Percentiles rank a stretch among this genome's conserved stretches.
These are phyloP conservation scores for Limonius californicus DNA, from an alignment of 1,140 invertebrate genomes.

Conservation along the genomic window DNA sequence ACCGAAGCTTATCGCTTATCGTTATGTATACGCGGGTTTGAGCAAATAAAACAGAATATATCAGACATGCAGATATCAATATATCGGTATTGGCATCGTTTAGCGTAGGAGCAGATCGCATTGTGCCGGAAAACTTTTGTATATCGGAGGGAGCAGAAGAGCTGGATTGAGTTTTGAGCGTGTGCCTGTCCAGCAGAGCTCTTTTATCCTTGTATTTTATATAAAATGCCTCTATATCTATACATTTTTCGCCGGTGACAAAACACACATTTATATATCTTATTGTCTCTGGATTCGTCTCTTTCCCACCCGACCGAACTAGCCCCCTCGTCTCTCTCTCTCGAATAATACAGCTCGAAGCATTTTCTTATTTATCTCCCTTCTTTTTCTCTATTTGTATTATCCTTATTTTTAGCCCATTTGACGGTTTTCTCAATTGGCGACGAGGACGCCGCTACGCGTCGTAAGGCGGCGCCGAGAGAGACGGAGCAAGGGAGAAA, in stretches of 20 bases:
- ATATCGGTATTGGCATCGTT: constrained; percentile 8
- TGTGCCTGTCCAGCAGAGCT: neutral
- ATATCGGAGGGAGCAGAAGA: too few species aligned
- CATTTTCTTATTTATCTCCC: neutral
- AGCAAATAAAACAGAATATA: constrained; percentile 1
- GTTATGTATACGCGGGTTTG: neutral
- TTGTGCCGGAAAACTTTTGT: neutral
- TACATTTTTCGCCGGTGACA: constrained; percentile 9
- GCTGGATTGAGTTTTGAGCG: neutral
- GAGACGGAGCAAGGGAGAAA: constrained; percentile 7
- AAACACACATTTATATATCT: constrained; percentile 11
- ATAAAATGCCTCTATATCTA: constrained; percentile 2
- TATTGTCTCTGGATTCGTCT: neutral
- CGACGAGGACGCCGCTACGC: neutral
- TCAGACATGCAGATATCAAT: neutral
- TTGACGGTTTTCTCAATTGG: neutral
- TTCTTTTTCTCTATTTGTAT: neutral
- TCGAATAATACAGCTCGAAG: neutral
- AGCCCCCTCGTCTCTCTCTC: neutral
- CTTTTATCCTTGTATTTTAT: too few species aligned
- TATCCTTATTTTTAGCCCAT: neutral
- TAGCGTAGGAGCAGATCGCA: neutral
- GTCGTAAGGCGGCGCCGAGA: neutral
- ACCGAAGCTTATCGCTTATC: too few species aligned
- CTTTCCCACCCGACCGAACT: neutral